Evolutionary conservation across 2,113 vertebrate species (phyloP), one percentile per base, ranked within the genome.

Genomic region (Cheilinus undulatus): DNA sequence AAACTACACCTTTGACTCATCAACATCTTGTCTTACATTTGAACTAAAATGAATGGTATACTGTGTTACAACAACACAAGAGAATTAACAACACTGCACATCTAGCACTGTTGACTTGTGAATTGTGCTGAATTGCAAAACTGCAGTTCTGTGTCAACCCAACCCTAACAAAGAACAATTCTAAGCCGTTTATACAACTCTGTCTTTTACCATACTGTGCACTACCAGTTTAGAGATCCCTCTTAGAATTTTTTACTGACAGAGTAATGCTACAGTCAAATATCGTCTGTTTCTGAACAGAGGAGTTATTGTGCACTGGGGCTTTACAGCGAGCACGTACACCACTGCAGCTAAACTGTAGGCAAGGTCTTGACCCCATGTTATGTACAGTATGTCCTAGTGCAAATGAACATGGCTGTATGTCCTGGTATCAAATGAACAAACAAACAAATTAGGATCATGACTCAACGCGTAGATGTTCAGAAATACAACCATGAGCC

Each of bases 381-480:
- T 12, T 43, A n/a, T 23, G 61, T 54, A 11, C 73, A 63, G 20
- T 8, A 60, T 50, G 46, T 38, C 20, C 48, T 28, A 40, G 24
- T 58, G 59, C 46, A 8, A 24, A 5, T 34, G 36, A 9, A 13
- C 17, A n/a, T 15, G 19, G 50, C 42, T 26, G 5, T 26, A 48
- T 28, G 34, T 40, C 52, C 36, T 34, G 2, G 2, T 22, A 62
- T 56, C 24, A 56, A 49, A 72, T 23, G 24, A 15, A 36, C 15
- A 69, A 68, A 61, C n/a, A 58, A 67, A 32, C 19, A 26, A 49
- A 67, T 1, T 2, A 12, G 26, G 56, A 23, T 12, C 19, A 36
- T 58, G 59, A 75, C 48, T 48, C 32, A 59, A 50, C 19, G 19
- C 5, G 42, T 0, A 62, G 28, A 57, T 42, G 23, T 64, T 68